Conservation (phyloP, 53 echinoderm and acorn worm species). For the Luidia sarsii region DNA sequence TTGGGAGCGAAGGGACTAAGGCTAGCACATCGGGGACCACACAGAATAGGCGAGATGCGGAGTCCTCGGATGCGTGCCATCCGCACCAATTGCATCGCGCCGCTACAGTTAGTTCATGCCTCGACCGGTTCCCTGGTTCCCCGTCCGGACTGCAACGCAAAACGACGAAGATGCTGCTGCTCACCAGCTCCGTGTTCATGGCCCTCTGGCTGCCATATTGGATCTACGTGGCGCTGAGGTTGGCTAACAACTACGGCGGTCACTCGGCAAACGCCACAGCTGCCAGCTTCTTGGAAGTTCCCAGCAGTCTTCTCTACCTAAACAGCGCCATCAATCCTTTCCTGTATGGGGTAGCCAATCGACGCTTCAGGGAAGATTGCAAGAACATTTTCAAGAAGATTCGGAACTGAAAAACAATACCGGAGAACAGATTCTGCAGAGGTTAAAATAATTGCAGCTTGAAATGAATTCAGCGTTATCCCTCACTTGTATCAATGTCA, state of each 20-base stretch:
- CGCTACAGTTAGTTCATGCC: neutral
- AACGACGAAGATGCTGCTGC: conserved; percentile 35
- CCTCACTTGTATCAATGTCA: no score
- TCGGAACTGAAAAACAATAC: no score
- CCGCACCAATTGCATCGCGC: neutral
- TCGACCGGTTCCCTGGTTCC: neutral
- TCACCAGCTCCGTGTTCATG: conserved; percentile 38
- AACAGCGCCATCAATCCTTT: conserved; percentile 63
- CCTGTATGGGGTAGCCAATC: conserved; percentile 59
- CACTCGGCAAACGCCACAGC: neutral
- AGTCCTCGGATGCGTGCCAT: no score
- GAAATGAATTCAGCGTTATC: no score
- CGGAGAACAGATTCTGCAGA: no score
- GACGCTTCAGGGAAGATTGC: conserved; percentile 57
- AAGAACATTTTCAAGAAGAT: neutral
- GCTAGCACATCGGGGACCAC: no score
- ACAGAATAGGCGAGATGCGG: no score
- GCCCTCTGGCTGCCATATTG: conserved; percentile 38
- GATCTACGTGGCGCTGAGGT: neutral
- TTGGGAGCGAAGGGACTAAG: no score
- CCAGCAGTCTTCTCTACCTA: neutral
- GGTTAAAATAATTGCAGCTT: no score
- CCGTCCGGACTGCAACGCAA: neutral
- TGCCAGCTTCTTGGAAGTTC: neutral
- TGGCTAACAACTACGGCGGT: neutral